Conservation (phyloP, 2,113 vertebrate genomes). For the Phyllopteryx taeniolatus region DNA sequence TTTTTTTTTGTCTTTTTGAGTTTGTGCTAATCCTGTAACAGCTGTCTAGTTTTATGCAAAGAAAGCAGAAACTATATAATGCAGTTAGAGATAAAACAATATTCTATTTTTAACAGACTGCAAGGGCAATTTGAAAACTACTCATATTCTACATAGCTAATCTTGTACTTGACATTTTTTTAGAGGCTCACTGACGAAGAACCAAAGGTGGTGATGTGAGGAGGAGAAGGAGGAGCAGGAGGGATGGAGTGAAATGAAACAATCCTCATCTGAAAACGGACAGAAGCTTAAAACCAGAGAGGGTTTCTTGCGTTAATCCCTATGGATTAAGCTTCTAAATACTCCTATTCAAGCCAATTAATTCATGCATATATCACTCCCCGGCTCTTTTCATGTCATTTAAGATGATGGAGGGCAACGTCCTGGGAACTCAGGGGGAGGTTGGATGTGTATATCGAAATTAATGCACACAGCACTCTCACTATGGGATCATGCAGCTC, state of each 20-base stretch:
- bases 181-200: conserved; percentile 58
- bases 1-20: too few species aligned
- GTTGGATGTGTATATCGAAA: conserved; percentile 50
- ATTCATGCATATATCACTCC: conserved; percentile 76
- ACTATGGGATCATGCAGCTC: conserved; percentile 42
- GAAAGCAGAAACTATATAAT: conserved; percentile 16
- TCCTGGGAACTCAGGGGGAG: conserved; percentile 67
- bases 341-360: conserved; percentile 77
- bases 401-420: conserved; percentile 66
- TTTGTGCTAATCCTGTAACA: too few species aligned
- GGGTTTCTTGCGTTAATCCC: conserved; percentile 66
- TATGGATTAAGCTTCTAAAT: conserved; percentile 76
- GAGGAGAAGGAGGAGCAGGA: conserved; percentile 34
- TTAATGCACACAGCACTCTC: conserved; percentile 66
- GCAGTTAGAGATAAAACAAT: conserved; percentile 18
- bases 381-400: conserved; percentile 66
- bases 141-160: conserved; percentile 50
- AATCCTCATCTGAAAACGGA: conserved; percentile 61
- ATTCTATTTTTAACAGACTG: conserved; percentile 44
- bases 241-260: conserved; percentile 60
- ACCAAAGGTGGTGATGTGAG: conserved; percentile 60
- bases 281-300: conserved; percentile 67
- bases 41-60: too few species aligned
- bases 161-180: conserved; percentile 65
- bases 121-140: conserved; percentile 51